Conservation (phyloP, 2,797 vertebrate genomes). For the Naso thynnoides region DNA sequence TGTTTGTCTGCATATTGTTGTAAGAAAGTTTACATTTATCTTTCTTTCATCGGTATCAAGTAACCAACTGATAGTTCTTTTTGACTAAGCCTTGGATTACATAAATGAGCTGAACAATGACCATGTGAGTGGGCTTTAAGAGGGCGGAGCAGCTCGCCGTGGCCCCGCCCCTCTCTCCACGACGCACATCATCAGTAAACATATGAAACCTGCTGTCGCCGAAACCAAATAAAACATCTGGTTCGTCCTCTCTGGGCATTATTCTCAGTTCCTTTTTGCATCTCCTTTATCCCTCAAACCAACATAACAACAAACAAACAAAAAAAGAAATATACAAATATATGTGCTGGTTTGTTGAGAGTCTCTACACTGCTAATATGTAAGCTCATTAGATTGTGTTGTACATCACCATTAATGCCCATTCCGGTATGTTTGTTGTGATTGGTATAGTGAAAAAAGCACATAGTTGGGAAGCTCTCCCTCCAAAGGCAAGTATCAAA, state of each 20-base stretch:
- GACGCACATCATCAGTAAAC: slow-evolving; percentile 79
- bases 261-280: slow-evolving; percentile 78
- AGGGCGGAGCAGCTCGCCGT: slow-evolving; percentile 63
- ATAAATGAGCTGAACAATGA: slow-evolving; percentile 84
- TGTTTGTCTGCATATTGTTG: slow-evolving; percentile 91
- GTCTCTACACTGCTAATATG: slow-evolving; percentile 80
- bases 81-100: slow-evolving; percentile 81
- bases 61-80: slow-evolving; percentile 78
- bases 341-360: slow-evolving; percentile 87
- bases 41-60: slow-evolving; percentile 84
- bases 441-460: slow-evolving; percentile 83
- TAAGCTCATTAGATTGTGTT: slow-evolving; percentile 77
- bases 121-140: slow-evolving; percentile 67
- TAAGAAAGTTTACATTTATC: slow-evolving; percentile 89
- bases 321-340: slow-evolving; percentile 80
- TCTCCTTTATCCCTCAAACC: slow-evolving; percentile 68
- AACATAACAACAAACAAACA: slow-evolving; percentile 65
- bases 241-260: slow-evolving; percentile 76
- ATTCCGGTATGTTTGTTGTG: slow-evolving; percentile 79
- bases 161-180: slow-evolving; percentile 61
- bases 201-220: slow-evolving; percentile 78
- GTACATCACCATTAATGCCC: slow-evolving; percentile 83
- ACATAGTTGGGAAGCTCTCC: slow-evolving; percentile 85
- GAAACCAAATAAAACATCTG: slow-evolving; percentile 75
- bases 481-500: slow-evolving; percentile 88